These are phyloP conservation scores for Petrosia ficiformis DNA, from an alignment of 37 sponge, comb jelly and placozoan species.

Conservation along the genomic window DNA sequence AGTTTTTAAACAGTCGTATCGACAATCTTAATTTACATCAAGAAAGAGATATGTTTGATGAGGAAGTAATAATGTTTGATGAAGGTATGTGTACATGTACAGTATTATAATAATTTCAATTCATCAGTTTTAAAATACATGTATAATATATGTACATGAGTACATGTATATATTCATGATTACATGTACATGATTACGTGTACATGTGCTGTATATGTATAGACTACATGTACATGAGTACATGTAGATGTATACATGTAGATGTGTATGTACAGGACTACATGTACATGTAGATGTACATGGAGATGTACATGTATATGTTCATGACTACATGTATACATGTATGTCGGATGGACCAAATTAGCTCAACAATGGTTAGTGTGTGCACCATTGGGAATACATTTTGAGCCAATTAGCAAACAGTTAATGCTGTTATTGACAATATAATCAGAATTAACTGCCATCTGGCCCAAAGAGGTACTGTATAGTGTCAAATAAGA, in stretches of 20 bases:
- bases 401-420: too few relatives aligned
- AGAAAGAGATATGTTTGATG: constrained; percentile 72
- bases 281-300: too few relatives aligned
- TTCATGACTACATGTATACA: too few relatives aligned
- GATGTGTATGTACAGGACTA: too few relatives aligned
- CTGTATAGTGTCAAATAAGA: too few relatives aligned
- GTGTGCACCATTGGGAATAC: too few relatives aligned
- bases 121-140: constrained; percentile 3
- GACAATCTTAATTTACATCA: constrained; percentile 24
- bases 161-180: too few relatives aligned
- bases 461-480: neutral
- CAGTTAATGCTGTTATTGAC: neutral
- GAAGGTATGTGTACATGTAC: constrained; percentile 29
- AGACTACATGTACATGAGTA: neutral
- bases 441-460: too few relatives aligned
- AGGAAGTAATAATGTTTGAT: constrained; percentile 44
- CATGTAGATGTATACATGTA: neutral
- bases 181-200: too few relatives aligned
- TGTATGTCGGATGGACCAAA: neutral
- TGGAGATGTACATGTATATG: too few relatives aligned
- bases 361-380: too few relatives aligned
- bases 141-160: neutral
- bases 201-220: neutral
- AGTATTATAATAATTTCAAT: neutral
- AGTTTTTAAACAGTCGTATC: constrained; percentile 68